These are phyloP conservation scores for Rutpela maculata DNA, from an alignment of 2,888 invertebrate species.

Conservation along the genomic window DNA sequence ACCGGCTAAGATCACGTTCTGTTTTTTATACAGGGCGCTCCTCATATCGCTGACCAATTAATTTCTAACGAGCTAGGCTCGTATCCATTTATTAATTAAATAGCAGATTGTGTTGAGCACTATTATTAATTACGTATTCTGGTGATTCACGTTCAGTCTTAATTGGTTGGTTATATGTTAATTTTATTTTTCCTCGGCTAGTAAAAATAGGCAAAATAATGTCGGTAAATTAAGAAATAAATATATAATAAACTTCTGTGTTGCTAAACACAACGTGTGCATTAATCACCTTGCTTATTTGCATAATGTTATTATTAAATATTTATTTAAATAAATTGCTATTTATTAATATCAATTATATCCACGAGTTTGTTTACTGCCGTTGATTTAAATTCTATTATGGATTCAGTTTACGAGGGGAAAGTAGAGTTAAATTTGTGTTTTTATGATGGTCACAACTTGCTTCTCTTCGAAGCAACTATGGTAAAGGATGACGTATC, in stretches of 20 bases:
- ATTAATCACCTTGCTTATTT: neutral
- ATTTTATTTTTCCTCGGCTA: slow-evolving; percentile 11
- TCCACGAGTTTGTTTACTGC: slow-evolving; percentile 10
- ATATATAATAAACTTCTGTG: neutral
- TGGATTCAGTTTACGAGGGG: neutral
- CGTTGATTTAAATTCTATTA: neutral
- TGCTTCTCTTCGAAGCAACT: neutral
- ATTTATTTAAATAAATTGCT: neutral
- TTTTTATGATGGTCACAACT: neutral
- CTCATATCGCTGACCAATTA: slow-evolving; percentile 5
- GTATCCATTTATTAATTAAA: slow-evolving; percentile 1
- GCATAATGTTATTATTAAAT: neutral
- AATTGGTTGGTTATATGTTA: slow-evolving; percentile 15
- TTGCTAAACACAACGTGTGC: neutral
- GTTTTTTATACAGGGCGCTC: slow-evolving; percentile 23
- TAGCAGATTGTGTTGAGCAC: neutral
- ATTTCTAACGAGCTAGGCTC: slow-evolving; percentile 14
- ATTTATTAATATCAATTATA: slow-evolving; percentile 11
- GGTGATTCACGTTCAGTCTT: slow-evolving; percentile 2
- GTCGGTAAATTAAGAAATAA: neutral
- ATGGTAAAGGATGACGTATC: too few relatives aligned
- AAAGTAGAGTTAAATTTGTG: neutral
- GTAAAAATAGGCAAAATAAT: neutral
- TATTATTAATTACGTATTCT: neutral
- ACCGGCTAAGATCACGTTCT: neutral